Conservation (phyloP, 2,113 vertebrate species). For the Chaenogobius annularis region DNA sequence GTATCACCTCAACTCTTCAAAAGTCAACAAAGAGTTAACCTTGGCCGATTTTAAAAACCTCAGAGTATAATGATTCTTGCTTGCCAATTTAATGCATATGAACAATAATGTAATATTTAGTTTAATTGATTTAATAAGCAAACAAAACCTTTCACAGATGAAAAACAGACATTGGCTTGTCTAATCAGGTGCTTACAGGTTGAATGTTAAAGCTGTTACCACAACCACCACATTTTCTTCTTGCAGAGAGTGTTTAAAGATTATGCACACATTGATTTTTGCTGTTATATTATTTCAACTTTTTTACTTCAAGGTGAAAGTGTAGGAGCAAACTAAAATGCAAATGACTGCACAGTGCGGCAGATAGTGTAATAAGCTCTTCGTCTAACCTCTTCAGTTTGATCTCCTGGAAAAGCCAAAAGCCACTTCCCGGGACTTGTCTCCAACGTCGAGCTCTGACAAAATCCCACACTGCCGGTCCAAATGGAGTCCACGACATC, state of each 20-base stretch:
- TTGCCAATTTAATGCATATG: too few species aligned
- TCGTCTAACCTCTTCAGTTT: constrained; percentile 81
- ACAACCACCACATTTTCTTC: constrained; percentile 5
- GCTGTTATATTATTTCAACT: neutral
- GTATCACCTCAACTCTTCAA: too few species aligned
- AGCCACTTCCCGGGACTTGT: constrained; percentile 64
- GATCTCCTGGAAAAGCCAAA: constrained; percentile 82
- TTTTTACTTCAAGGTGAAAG: neutral
- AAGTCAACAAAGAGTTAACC: too few species aligned
- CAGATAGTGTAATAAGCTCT: constrained; percentile 34
- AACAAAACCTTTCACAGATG: neutral
- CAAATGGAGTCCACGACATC: constrained; percentile 74
- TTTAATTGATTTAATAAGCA: neutral
- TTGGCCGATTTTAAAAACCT: too few species aligned
- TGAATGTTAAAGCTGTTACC: constrained; percentile 25
- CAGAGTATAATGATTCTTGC: too few species aligned
- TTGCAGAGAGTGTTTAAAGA: neutral
- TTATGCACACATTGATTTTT: neutral
- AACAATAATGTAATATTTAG: neutral
- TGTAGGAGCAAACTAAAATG: neutral
- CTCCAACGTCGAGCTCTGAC: constrained; percentile 81
- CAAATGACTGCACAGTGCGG: neutral
- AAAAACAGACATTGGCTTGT: constrained; percentile 22
- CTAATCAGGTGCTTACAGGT: constrained; percentile 31
- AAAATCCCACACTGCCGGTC: constrained; percentile 87